phyloP scores from a whole-genome alignment of 2,888 invertebrate species.

The Calliscelio sp. region DNA sequence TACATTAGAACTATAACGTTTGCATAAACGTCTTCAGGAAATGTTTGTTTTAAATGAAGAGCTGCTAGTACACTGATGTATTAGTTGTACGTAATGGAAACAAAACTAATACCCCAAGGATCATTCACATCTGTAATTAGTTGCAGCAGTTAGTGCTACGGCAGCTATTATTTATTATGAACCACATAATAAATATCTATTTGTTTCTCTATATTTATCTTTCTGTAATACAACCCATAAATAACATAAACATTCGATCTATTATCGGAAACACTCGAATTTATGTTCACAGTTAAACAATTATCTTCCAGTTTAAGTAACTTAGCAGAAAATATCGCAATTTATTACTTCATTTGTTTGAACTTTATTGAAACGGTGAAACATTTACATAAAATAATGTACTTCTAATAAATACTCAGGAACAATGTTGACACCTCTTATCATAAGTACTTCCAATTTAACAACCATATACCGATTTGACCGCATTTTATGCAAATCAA shows the following conservation, averaged over 20 bases:
- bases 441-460: too few species aligned
- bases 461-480: too few species aligned
- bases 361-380: too few species aligned
- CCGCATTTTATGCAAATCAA: slow-evolving; percentile 33
- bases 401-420: too few species aligned
- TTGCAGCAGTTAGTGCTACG: slow-evolving; percentile 30
- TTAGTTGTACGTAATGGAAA: slow-evolving; percentile 51
- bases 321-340: too few species aligned
- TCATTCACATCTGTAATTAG: slow-evolving; percentile 57
- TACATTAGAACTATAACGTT: not conserved
- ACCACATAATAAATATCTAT: slow-evolving; percentile 47
- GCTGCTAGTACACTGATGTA: slow-evolving; percentile 22
- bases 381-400: too few species aligned
- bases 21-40: slow-evolving; percentile 17
- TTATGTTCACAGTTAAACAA: not conserved
- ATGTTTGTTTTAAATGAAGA: slow-evolving; percentile 33
- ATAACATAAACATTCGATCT: slow-evolving; percentile 21
- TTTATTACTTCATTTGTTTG: too few species aligned
- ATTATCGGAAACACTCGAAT: not conserved
- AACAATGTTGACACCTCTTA: too few species aligned
- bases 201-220: slow-evolving; percentile 46
- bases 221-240: slow-evolving; percentile 16
- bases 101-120: slow-evolving; percentile 63
- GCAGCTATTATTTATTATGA: slow-evolving; percentile 47
- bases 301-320: not conserved